Evolutionary conservation across 1,140 invertebrate genomes (phyloP).

Genomic region (Vanessa atalanta): DNA sequence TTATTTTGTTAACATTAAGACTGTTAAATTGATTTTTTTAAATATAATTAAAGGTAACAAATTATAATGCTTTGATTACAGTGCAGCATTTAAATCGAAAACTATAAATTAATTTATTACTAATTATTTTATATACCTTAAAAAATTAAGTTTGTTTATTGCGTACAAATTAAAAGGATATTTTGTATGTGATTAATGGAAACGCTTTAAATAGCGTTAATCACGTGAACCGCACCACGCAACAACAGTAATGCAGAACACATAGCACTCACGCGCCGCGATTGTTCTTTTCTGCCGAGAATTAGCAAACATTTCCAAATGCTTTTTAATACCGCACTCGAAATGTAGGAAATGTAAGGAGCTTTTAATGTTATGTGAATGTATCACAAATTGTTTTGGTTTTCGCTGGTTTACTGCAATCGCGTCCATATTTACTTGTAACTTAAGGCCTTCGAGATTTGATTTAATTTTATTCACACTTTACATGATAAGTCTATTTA

Average conservation of each 20-base stretch:
- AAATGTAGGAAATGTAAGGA: conserved; percentile 57
- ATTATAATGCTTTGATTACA: no score
- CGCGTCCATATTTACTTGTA: conserved; percentile 23
- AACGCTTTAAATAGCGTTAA: not conserved
- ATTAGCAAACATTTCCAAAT: conserved; percentile 74
- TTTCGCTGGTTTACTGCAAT: conserved; percentile 15
- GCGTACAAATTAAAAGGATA: not conserved
- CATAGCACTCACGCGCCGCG: conserved; percentile 60
- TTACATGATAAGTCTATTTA: not conserved
- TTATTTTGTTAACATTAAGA: no score
- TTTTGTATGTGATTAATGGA: not conserved
- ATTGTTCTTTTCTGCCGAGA: conserved; percentile 71
- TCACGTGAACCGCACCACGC: conserved; percentile 35
- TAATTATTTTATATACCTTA: no score
- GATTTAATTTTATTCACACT: conserved; percentile 14
- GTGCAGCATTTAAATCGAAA: no score
- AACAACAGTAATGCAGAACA: conserved; percentile 60
- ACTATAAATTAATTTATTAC: no score
- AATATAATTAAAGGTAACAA: no score
- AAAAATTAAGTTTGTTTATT: not conserved
- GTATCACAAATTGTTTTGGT: conserved; percentile 32
- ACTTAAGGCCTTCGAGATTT: conserved; percentile 9
- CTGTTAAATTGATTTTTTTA: no score
- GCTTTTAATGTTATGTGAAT: conserved; percentile 53
- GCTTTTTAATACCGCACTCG: conserved; percentile 67